Conservation (phyloP, 2,888 invertebrate genomes). For the Sisyra nigra region DNA sequence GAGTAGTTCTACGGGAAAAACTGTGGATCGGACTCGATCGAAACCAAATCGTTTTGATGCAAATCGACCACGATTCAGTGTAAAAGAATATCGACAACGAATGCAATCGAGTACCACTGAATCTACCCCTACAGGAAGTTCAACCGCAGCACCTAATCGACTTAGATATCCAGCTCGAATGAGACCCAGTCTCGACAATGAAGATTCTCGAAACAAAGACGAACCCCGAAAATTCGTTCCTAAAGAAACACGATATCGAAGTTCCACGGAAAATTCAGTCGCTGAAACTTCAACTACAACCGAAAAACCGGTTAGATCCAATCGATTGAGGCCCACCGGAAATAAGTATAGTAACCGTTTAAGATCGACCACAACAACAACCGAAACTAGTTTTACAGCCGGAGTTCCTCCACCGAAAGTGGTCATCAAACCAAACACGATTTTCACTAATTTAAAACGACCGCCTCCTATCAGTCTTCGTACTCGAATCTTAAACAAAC, state of each 20-base stretch:
- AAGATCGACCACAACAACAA: constrained; percentile 3
- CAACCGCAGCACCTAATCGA: constrained; percentile 25
- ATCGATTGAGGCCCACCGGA: constrained; percentile 20
- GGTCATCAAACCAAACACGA: constrained; percentile 22
- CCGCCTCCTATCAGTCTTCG: constrained; percentile 20
- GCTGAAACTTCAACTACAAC: constrained; percentile 16
- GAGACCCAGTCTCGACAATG: constrained; percentile 17
- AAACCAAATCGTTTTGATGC: constrained; percentile 36
- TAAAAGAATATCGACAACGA: constrained; percentile 57
- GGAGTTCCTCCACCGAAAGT: constrained; percentile 19
- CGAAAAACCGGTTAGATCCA: not conserved
- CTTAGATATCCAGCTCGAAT: constrained; percentile 32
- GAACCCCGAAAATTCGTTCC: constrained; percentile 21
- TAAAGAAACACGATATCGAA: constrained; percentile 19
- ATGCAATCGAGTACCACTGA: constrained; percentile 36
- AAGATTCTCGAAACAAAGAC: constrained; percentile 25
- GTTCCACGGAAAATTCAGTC: constrained; percentile 5
- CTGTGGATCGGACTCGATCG: constrained; percentile 21
- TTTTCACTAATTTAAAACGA: constrained; percentile 21
- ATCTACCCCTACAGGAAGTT: constrained; percentile 20
- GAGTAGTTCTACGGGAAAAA: constrained; percentile 16
- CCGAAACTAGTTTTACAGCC: constrained; percentile 11
- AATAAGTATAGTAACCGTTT: constrained; percentile 2
- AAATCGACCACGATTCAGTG: constrained; percentile 55
- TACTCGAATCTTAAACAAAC: constrained; percentile 19